Percentiles rank a stretch among this genome's conserved stretches.
Evolutionary conservation across 2,113 vertebrate species (phyloP).

Genomic region (Chitala chitala): DNA sequence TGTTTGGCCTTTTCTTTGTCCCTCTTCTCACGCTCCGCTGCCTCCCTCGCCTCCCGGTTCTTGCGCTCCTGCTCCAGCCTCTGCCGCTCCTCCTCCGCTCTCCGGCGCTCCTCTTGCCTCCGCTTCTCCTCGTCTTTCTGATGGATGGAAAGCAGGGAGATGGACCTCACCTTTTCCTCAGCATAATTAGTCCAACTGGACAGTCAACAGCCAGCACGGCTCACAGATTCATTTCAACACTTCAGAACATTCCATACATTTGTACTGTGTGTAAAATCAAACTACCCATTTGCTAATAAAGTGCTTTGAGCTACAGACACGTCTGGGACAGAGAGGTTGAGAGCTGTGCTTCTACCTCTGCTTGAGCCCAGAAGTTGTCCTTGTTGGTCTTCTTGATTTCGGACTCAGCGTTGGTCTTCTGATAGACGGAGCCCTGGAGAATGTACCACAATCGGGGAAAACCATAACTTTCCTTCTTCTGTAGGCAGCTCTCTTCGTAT

Average conservation of each 20-base stretch:
- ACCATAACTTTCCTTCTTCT: too few relatives aligned
- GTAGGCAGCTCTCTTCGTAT: too few relatives aligned
- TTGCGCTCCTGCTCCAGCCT: conserved; percentile 63
- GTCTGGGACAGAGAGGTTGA: neutral
- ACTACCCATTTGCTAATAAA: too few relatives aligned
- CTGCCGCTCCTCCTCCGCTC: conserved; percentile 56
- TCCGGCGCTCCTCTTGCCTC: conserved; percentile 62
- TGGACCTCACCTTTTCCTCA: neutral
- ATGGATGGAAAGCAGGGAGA: neutral
- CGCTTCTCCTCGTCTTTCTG: conserved; percentile 80
- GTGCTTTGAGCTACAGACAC: too few relatives aligned
- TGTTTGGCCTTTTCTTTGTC: conserved; percentile 55
- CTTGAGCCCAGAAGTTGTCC: conserved; percentile 82
- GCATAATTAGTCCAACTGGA: too few relatives aligned
- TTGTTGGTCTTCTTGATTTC: conserved; percentile 81
- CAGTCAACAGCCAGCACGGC: too few relatives aligned
- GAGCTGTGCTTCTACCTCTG: conserved; percentile 64
- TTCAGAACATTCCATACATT: too few relatives aligned
- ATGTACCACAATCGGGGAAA: too few relatives aligned
- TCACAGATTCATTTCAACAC: too few relatives aligned
- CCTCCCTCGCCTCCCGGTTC: conserved; percentile 68
- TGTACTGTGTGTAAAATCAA: too few relatives aligned
- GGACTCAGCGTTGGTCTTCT: conserved; percentile 75
- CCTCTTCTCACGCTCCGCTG: conserved; percentile 57
- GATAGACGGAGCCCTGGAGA: conserved; percentile 81